Evolutionary conservation across 2,797 vertebrate species (phyloP).

Genomic region (Echeneis naucrates): DNA sequence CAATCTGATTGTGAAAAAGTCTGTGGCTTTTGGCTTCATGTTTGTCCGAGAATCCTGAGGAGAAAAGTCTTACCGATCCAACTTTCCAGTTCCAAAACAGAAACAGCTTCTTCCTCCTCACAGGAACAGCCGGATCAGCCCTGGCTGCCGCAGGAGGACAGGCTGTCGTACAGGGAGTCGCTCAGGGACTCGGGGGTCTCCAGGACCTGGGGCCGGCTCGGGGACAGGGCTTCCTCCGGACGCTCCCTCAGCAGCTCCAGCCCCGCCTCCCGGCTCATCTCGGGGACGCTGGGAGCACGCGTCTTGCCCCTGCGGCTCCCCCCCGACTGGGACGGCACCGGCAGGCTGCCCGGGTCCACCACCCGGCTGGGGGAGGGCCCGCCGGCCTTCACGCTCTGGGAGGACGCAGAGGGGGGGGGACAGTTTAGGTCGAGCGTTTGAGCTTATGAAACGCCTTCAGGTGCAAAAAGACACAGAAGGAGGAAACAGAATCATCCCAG

Average conservation of each 20-base stretch:
- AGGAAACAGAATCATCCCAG: constrained; percentile 36
- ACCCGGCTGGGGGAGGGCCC: constrained; percentile 73
- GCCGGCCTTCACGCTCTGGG: constrained; percentile 76
- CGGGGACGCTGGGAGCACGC: constrained; percentile 87
- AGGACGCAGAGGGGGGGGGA: background rate
- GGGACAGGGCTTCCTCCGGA: constrained; percentile 84
- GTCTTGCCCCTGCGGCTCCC: constrained; percentile 83
- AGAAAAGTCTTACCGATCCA: constrained; percentile 59
- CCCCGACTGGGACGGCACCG: constrained; percentile 76
- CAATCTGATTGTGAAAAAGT: constrained; percentile 59
- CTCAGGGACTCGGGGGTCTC: constrained; percentile 95
- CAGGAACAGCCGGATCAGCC: constrained; percentile 81
- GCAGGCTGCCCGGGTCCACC: constrained; percentile 78
- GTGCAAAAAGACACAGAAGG: constrained; percentile 22
- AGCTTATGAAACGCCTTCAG: constrained; percentile 56
- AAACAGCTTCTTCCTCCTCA: constrained; percentile 50
- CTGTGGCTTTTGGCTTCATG: constrained; percentile 77
- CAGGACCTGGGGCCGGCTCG: constrained; percentile 87
- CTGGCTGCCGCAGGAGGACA: constrained; percentile 97
- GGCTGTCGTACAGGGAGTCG: constrained; percentile 96
- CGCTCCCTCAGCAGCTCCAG: constrained; percentile 88
- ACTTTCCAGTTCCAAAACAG: constrained; percentile 71
- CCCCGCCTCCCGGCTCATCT: constrained; percentile 90
- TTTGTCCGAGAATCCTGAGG: constrained; percentile 79
- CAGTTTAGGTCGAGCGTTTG: constrained; percentile 23